Conservation (phyloP, 1,140 invertebrate species). For the Drosophila bifasciata region DNA sequence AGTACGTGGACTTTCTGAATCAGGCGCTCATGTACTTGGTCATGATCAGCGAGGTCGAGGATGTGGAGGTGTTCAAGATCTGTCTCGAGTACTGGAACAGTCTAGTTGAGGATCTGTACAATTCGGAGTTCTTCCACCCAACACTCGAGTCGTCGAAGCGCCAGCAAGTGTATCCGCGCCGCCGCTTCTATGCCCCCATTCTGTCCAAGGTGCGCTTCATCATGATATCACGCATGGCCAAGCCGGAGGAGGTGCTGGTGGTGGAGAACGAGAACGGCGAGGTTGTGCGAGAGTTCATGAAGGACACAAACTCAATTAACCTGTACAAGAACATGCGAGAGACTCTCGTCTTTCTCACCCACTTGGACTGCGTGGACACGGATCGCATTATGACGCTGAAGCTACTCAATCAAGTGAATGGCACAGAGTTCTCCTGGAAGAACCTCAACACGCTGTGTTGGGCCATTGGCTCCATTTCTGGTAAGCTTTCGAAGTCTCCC, state of each 20-base stretch:
- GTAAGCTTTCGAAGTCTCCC: slow-evolving; percentile 81
- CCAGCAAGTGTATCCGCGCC: slow-evolving; percentile 84
- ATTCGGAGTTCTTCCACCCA: slow-evolving; percentile 87
- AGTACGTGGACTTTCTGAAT: slow-evolving; percentile 89
- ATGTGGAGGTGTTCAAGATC: slow-evolving; percentile 99
- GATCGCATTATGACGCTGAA: slow-evolving; percentile 99
- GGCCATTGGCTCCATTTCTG: slow-evolving; percentile 99
- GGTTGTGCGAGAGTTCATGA: slow-evolving; percentile 99
- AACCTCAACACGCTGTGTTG: slow-evolving; percentile 99
- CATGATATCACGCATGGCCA: slow-evolving; percentile 99
- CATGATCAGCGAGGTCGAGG: slow-evolving; percentile 99
- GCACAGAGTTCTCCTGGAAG: slow-evolving; percentile 99
- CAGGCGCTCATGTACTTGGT: slow-evolving; percentile 97
- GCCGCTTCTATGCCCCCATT: slow-evolving; percentile 91
- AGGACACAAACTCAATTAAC: slow-evolving; percentile 99
- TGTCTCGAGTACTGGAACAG: slow-evolving; percentile 99
- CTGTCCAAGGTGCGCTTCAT: slow-evolving; percentile 97
- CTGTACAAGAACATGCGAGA: slow-evolving; percentile 99
- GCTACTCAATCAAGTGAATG: slow-evolving; percentile 99
- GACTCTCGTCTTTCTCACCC: slow-evolving; percentile 98
- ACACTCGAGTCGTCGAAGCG: slow-evolving; percentile 82
- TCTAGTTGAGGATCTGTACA: slow-evolving; percentile 95
- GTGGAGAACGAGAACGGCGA: slow-evolving; percentile 99
- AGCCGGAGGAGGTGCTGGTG: slow-evolving; percentile 99
- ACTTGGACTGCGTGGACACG: slow-evolving; percentile 98